These are phyloP conservation scores for Empis livida DNA, from an alignment of 2,888 invertebrate species.

Conservation along the genomic window DNA sequence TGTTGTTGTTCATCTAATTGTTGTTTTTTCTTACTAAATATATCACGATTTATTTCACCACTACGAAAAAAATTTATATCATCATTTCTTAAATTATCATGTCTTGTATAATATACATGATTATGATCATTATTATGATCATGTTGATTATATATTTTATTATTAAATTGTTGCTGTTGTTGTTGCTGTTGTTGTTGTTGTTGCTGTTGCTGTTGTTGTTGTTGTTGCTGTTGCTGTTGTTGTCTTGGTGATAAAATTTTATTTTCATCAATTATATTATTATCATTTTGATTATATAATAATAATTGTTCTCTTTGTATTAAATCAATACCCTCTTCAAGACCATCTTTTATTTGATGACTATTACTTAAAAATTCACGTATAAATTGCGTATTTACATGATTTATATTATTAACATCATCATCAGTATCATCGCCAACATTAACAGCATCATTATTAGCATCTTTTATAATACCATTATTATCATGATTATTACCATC, in stretches of 20 bases:
- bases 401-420: not conserved
- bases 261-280: too few relatives aligned
- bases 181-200: not conserved
- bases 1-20: not conserved
- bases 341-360: constrained; percentile 45
- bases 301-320: constrained; percentile 28
- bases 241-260: too few relatives aligned
- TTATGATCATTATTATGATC: too few relatives aligned
- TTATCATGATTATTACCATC: not conserved
- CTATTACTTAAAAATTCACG: constrained; percentile 48
- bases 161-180: not conserved
- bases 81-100: constrained; percentile 11
- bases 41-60: constrained; percentile 18
- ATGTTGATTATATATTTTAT: not conserved
- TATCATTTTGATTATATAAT: too few relatives aligned
- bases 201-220: constrained; percentile 6
- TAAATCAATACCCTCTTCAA: constrained; percentile 50
- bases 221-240: not conserved
- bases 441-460: too few relatives aligned
- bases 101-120: too few relatives aligned
- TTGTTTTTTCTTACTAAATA: constrained; percentile 3
- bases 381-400: constrained; percentile 30
- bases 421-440: too few relatives aligned
- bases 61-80: constrained; percentile 22
- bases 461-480: not conserved